Base-by-base conservation (phyloP, 1,140 invertebrate genomes). In the Dreissena rostriformis region DNA sequence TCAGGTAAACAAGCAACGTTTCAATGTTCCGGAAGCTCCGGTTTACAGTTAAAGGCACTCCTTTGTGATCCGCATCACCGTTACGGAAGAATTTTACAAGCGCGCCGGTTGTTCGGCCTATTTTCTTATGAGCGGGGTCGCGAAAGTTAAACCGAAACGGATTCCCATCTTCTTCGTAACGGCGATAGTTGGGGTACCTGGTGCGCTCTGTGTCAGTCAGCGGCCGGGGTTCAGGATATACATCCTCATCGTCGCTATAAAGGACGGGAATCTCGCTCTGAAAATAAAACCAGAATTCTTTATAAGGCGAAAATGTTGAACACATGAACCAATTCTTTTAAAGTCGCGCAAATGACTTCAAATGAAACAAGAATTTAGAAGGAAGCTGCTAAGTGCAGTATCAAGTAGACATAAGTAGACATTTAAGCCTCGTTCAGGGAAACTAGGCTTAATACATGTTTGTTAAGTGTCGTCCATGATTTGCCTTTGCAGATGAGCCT, bases 51-150 rank as follows among this genome's bases (percentile, higher is more conserved):
- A 97, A 96, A 92, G 97, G 97, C 24, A 98, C 95, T 0, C 97
- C 97, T 61, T 97, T 97, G 92, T 96, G 97, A 91, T 98, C 97
- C 0, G 96, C 96, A 93, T 98, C 97, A 7, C 98, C 98, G 95
- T 98, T 99, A 90, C 97, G 96, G 93, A 97, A 99, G 93, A 99
- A 98, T 0, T 96, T 96, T 55, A 98, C 96, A 28, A 97, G 83
- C 61, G 88, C 88, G 26, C 91, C 91, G 17, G 19, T 77, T 5
- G 51, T 51, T 12, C 81, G 24, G 11, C 65, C 66, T 19, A 70
- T 28, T 29, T 78, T 77, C 67, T 84, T 68, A 53, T 86, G 65
- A 66, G 81, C n/a, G 17, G 70, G 57, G 65, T 83, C 68, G n/a
- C 71, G 26, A 70, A 67, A 39, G 61, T 79, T 78, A 24, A 72